Evolutionary conservation across 2,113 vertebrate species (phyloP).

Genomic region (Argyrosomus japonicus): DNA sequence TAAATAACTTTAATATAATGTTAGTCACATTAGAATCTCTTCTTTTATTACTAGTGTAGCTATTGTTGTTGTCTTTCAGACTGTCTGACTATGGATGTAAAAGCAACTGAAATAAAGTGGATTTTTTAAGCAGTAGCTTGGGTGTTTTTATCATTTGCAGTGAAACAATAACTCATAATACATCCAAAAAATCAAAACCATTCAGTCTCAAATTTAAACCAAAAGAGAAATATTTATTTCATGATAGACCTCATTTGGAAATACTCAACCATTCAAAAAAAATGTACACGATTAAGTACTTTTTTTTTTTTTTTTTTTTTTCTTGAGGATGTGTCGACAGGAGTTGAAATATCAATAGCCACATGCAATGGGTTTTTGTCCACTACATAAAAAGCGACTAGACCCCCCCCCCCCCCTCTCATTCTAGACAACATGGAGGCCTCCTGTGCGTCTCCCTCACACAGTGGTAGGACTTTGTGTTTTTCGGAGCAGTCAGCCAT

Average conservation of each 20-base stretch:
- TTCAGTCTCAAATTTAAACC: slow-evolving; percentile 50
- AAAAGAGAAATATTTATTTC: slow-evolving; percentile 88
- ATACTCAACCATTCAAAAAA: slow-evolving; percentile 82
- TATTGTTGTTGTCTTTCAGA: neutral
- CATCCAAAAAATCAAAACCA: neutral
- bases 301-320: slow-evolving; percentile 53
- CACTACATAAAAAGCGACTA: slow-evolving; percentile 82
- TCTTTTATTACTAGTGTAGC: neutral
- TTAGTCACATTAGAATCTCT: neutral
- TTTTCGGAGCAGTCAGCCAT: slow-evolving; percentile 27
- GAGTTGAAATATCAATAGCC: slow-evolving; percentile 84
- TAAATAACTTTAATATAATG: slow-evolving; percentile 22
- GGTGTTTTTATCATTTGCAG: neutral
- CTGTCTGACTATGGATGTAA: neutral
- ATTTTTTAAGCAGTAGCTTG: neutral
- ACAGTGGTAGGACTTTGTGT: slow-evolving; percentile 47
- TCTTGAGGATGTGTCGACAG: slow-evolving; percentile 81
- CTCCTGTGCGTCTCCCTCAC: slow-evolving; percentile 31
- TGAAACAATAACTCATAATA: neutral
- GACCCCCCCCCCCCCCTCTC: slow-evolving; percentile 40
- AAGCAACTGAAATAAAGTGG: neutral
- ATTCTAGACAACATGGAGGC: slow-evolving; percentile 36
- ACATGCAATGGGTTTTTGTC: slow-evolving; percentile 86
- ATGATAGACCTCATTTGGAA: slow-evolving; percentile 86
- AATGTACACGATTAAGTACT: slow-evolving; percentile 84